A percentile compares a stretch with the other conserved stretches of the same genome.
These are phyloP conservation scores for Enhydra lutris DNA, from an alignment of 2,113 vertebrate species.

Conservation along the genomic window DNA sequence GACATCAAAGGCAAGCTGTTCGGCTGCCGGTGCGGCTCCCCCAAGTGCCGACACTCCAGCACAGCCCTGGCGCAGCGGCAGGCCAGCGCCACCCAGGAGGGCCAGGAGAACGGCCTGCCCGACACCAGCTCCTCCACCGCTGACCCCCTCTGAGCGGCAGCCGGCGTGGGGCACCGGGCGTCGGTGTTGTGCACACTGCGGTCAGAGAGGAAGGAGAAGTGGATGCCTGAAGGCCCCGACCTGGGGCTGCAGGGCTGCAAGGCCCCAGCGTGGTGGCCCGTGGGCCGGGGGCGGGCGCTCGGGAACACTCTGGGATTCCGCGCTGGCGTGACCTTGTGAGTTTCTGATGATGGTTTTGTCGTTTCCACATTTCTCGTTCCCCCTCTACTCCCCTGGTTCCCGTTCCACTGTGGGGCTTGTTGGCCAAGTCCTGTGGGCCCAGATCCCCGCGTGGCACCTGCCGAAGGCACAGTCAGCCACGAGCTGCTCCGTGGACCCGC, in stretches of 20 bases:
- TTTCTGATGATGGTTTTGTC: conserved; percentile 47
- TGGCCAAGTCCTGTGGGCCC: neutral
- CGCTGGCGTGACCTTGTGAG: conserved; percentile 31
- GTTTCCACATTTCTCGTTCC: neutral
- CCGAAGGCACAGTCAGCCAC: conserved; percentile 28
- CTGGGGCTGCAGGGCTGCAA: conserved; percentile 64
- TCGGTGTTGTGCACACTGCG: neutral
- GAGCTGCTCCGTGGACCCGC: neutral
- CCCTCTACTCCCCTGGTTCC: conserved; percentile 31
- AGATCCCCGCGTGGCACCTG: neutral
- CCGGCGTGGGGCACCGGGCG: conserved; percentile 24
- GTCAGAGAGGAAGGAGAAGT: neutral
- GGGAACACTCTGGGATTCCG: neutral
- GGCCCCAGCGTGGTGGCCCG: conserved; percentile 36
- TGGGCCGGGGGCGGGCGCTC: neutral
- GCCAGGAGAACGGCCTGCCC: conserved; percentile 88
- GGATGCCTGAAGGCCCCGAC: conserved; percentile 32
- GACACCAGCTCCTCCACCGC: conserved; percentile 93
- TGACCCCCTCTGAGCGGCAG: conserved; percentile 84
- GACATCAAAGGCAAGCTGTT: conserved; percentile 95
- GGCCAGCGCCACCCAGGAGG: conserved; percentile 86
- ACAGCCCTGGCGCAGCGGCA: conserved; percentile 89
- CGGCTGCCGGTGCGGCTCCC: conserved; percentile 92
- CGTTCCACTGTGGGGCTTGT: neutral
- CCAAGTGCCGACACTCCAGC: conserved; percentile 91